Evolutionary conservation across 2,888 invertebrate species (phyloP).

Genomic region (Drosophila paranaensis): DNA sequence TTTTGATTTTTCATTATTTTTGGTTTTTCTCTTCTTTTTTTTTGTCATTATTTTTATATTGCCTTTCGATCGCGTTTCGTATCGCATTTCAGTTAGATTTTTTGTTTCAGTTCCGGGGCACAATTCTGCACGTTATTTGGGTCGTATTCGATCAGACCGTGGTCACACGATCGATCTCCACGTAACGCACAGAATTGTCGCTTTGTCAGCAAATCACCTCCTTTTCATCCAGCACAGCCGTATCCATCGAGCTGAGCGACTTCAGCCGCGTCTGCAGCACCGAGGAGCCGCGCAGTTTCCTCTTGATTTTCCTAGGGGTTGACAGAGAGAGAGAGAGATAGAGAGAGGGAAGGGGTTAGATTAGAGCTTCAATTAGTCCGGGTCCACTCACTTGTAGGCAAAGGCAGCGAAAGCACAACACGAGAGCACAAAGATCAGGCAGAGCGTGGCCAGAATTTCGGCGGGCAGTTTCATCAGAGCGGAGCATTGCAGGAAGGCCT

Average conservation of each 20-base stretch:
- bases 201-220: constrained; percentile 98
- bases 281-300: constrained; percentile 89
- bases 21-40: constrained; percentile 16
- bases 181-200: constrained; percentile 97
- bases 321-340: no score
- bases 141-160: constrained; percentile 89
- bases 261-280: constrained; percentile 92
- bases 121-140: constrained; percentile 83
- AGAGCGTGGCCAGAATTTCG: constrained; percentile 88
- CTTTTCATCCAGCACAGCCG: constrained; percentile 93
- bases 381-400: constrained; percentile 86
- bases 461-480: constrained; percentile 91
- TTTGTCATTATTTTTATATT: constrained; percentile 22
- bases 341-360: neutral
- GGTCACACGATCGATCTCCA: constrained; percentile 95
- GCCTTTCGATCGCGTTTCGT: constrained; percentile 44
- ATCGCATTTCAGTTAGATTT: constrained; percentile 32
- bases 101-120: constrained; percentile 81
- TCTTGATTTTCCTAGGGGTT: constrained; percentile 85
- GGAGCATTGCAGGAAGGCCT: constrained; percentile 92
- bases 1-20: constrained; percentile 23
- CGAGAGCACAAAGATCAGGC: constrained; percentile 85
- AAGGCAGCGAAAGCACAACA: constrained; percentile 85
- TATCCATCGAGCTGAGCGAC: constrained; percentile 90
- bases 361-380: no score